phyloP scores from a whole-genome alignment of 1,140 invertebrate species.

The Macrocentrus cingulum region DNA sequence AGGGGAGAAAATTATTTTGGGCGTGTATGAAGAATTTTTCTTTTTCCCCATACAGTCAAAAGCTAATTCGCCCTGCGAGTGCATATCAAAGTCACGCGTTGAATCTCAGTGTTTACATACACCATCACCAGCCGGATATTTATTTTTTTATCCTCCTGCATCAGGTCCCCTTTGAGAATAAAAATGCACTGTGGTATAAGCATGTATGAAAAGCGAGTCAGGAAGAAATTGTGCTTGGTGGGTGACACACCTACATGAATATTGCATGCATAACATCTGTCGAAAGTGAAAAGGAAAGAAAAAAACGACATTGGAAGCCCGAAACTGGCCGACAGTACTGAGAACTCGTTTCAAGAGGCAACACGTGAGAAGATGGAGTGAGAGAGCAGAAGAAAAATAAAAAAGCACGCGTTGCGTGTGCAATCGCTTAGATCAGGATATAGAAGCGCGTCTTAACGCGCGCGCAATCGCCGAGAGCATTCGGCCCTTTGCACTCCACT shows the following conservation, averaged over 20 bases:
- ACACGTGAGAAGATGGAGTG: constrained; percentile 10
- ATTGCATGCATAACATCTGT: constrained; percentile 13
- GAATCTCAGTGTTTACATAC: not conserved
- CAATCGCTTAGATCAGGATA: constrained; percentile 10
- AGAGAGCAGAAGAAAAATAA: not conserved
- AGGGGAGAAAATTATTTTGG: constrained; percentile 42
- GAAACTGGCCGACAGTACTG: constrained; percentile 14
- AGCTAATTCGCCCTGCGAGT: constrained; percentile 5
- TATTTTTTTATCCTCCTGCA: not conserved
- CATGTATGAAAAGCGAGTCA: too few relatives aligned
- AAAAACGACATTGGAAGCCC: constrained; percentile 22
- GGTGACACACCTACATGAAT: not conserved
- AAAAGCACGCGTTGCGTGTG: not conserved
- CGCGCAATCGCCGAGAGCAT: constrained; percentile 2
- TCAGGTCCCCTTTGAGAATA: not conserved
- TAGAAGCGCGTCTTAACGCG: not conserved
- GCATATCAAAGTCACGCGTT: not conserved
- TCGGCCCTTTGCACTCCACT: constrained; percentile 10
- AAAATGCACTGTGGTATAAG: too few relatives aligned
- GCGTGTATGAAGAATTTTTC: constrained; percentile 17
- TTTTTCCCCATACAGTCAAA: not conserved
- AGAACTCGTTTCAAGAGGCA: constrained; percentile 21
- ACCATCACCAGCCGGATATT: constrained; percentile 5
- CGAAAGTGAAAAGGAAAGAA: constrained; percentile 11
- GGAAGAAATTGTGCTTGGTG: too few relatives aligned